These are phyloP conservation scores for Nerophis lumbriciformis DNA, from an alignment of 2,113 vertebrate species.

Conservation along the genomic window DNA sequence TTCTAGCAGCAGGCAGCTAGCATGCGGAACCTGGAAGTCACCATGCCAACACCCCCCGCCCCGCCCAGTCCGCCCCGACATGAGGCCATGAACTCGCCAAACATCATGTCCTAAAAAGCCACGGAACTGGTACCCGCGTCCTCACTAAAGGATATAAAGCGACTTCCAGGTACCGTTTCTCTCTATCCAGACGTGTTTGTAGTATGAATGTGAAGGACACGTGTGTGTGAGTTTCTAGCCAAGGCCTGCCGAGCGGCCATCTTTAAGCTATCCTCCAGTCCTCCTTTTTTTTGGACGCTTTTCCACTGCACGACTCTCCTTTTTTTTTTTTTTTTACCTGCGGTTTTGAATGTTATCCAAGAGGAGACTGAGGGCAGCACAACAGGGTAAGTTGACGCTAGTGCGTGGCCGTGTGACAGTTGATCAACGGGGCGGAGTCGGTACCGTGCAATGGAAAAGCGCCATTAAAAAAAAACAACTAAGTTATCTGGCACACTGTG, in stretches of 20 bases:
- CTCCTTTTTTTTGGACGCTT: slow-evolving; percentile 2
- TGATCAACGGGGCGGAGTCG: neutral
- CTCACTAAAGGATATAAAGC: slow-evolving; percentile 48
- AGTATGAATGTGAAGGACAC: slow-evolving; percentile 56
- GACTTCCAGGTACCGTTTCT: slow-evolving; percentile 60
- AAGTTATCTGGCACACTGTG: slow-evolving; percentile 63
- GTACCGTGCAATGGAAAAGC: slow-evolving; percentile 2
- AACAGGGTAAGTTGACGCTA: too few species aligned
- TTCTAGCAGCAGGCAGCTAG: slow-evolving; percentile 70
- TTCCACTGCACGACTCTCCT: neutral
- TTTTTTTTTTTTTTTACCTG: too few species aligned
- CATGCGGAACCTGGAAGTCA: slow-evolving; percentile 60
- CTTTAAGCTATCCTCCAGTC: slow-evolving; percentile 55
- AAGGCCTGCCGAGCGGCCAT: slow-evolving; percentile 24
- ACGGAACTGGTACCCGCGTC: slow-evolving; percentile 59
- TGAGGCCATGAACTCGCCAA: slow-evolving; percentile 50
- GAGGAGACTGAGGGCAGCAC: too few species aligned
- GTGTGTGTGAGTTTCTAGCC: slow-evolving; percentile 11
- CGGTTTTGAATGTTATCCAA: too few species aligned
- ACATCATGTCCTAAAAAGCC: slow-evolving; percentile 60
- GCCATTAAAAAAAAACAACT: neutral
- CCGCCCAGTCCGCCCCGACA: neutral
- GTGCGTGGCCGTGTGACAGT: too few species aligned
- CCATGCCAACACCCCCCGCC: slow-evolving; percentile 57
- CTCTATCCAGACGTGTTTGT: slow-evolving; percentile 34